Evolutionary conservation across 2,797 vertebrate genomes (phyloP).

Genomic region (Tamandua tetradactyla): DNA sequence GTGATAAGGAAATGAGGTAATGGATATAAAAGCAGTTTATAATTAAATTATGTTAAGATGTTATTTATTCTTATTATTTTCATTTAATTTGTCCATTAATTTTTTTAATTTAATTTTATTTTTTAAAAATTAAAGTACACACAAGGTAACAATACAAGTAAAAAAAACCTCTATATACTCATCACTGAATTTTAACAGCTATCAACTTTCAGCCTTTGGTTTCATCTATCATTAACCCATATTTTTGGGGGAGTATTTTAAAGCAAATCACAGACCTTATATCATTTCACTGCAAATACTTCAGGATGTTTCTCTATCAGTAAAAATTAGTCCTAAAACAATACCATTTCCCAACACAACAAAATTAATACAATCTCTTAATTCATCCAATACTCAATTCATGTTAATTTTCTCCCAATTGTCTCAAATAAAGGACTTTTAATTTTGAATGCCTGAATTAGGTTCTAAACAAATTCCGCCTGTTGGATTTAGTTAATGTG

Average conservation of each 20-base stretch:
- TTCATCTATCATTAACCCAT: neutral
- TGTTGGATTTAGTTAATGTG: neutral
- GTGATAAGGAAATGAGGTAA: neutral
- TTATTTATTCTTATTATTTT: neutral
- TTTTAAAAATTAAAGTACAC: neutral
- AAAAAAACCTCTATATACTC: neutral
- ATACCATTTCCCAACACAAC: neutral
- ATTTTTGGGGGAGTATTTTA: neutral
- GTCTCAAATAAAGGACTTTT: neutral
- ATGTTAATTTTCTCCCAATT: neutral
- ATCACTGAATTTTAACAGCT: no score
- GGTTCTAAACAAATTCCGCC: neutral
- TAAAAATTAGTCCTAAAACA: neutral
- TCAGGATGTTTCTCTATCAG: neutral
- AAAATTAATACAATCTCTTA: neutral
- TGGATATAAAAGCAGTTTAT: neutral
- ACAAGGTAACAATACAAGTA: neutral
- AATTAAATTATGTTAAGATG: neutral
- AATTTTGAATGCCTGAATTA: neutral
- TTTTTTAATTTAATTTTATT: neutral
- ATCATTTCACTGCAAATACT: neutral
- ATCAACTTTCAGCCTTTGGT: neutral
- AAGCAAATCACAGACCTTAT: neutral
- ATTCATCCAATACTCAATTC: neutral
- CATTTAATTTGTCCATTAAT: neutral